Evolutionary conservation across 2,113 vertebrate species (phyloP), one percentile per base, ranked within the genome.

Genomic region (Formicarius rufipectus): DNA sequence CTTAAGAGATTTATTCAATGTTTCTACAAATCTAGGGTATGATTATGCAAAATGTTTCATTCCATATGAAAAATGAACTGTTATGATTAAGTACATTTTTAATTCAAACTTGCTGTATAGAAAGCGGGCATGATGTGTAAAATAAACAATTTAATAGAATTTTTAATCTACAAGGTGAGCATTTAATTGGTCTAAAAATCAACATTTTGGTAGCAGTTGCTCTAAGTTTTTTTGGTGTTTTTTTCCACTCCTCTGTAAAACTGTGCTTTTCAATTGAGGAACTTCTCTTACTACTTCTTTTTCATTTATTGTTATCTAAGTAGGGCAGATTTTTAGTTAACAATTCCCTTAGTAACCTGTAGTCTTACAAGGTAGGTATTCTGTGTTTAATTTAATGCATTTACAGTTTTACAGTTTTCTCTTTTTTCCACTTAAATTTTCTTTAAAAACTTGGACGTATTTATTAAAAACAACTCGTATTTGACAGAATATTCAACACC

Each of bases 161-260:
- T 97, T 97, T 96, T 93, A 95, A 96, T 92, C 75, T 84, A 90
- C 72, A 96, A 87, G 91, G 74, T 73, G 93, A 95, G 68, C 95
- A 96, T 96, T 96, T 91, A 95, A 96, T 96, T 93, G 93, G 66
- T 91, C 83, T 92, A 66, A 66, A 58, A 82, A 71, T 73, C 81
- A 97, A 27, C 47, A 69, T 56, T 81, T 77, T 84, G 86, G 44
- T 84, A 85, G 87, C 56, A 78, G 27, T 62, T 93, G 72, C 52
- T 78, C 16, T 73, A 11, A 60, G 12, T 40, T 53, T 62, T n/a
- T 71, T 83, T 55, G 12, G 37, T 24, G 0, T 0, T n/a, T 67
- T 75, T 80, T 74, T 40, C 62, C 68, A 66, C 85, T 20, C 84
- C 19, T 86, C 40, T 93, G 81, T 87, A 82, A 87, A 95, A 58